phyloP scores from a whole-genome alignment of 2,797 vertebrate genomes.

The Acipenser transmontanus region DNA sequence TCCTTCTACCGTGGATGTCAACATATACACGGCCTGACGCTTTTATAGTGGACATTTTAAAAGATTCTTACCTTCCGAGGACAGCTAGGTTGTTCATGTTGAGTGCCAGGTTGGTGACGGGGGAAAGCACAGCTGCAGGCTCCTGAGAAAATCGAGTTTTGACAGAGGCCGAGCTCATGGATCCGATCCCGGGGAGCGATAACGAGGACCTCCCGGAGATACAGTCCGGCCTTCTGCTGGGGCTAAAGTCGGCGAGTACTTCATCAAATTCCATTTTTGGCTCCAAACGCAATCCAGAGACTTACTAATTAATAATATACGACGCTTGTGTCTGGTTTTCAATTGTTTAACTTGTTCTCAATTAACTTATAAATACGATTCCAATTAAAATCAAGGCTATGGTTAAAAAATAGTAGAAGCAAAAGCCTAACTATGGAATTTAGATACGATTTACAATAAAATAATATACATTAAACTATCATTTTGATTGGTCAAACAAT shows the following conservation, averaged over 20 bases:
- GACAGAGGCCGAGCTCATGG: conserved; percentile 42
- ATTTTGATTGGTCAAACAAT: too few relatives aligned
- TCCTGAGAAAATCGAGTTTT: conserved; percentile 60
- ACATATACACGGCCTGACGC: too few relatives aligned
- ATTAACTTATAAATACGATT: too few relatives aligned
- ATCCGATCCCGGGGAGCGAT: conserved; percentile 34
- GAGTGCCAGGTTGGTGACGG: conserved; percentile 72
- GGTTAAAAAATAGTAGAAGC: too few relatives aligned
- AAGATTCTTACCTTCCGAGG: conserved; percentile 65
- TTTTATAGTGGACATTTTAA: neutral
- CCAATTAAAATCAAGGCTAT: neutral
- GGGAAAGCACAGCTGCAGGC: conserved; percentile 59
- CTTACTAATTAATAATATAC: too few relatives aligned
- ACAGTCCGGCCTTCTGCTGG: conserved; percentile 41
- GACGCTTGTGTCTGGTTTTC: too few relatives aligned
- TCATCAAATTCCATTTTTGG: conserved; percentile 41
- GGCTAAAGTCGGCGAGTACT: conserved; percentile 30
- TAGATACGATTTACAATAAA: too few relatives aligned
- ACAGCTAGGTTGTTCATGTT: conserved; percentile 72
- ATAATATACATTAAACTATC: too few relatives aligned
- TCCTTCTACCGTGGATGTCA: too few relatives aligned
- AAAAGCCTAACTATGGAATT: too few relatives aligned
- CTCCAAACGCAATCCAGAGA: neutral
- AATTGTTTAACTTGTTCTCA: too few relatives aligned
- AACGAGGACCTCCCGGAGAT: conserved; percentile 43